Percentiles rank a stretch among this genome's conserved stretches.
Conservation (phyloP, 1,140 invertebrate genomes). For the Drosophila carrolli region DNA sequence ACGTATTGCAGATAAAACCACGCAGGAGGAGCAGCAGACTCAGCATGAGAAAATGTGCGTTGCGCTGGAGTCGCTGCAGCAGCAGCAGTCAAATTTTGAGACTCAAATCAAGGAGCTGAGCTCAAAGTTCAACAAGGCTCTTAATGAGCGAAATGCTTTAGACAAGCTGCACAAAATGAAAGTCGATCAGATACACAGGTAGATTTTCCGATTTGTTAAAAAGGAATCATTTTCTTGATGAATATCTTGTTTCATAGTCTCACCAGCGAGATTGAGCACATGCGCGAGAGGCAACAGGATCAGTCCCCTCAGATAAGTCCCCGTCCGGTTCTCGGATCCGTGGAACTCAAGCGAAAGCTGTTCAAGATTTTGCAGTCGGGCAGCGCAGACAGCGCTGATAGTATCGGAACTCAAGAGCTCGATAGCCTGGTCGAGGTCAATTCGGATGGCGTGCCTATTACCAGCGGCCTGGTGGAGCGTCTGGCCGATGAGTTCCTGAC, state of each 20-base stretch:
- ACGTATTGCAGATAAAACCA: conserved; percentile 64
- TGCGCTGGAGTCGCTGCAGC: conserved; percentile 62
- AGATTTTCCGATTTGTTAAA: background rate
- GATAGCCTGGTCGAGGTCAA: conserved; percentile 74
- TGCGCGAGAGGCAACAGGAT: conserved; percentile 68
- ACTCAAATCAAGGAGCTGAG: conserved; percentile 67
- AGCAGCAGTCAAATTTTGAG: conserved; percentile 61
- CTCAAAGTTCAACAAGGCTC: conserved; percentile 61
- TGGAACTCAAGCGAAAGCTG: conserved; percentile 70
- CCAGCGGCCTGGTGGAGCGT: conserved; percentile 65
- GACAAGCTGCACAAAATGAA: conserved; percentile 83
- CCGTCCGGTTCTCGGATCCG: conserved; percentile 44
- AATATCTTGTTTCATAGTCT: conserved; percentile 37
- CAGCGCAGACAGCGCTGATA: conserved; percentile 52
- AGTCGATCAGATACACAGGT: conserved; percentile 75
- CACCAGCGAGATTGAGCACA: conserved; percentile 62
- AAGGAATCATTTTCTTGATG: background rate
- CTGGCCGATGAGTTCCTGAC: conserved; percentile 74
- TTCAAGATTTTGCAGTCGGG: conserved; percentile 73
- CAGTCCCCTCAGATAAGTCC: background rate
- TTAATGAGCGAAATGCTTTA: conserved; percentile 73
- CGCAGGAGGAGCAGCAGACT: conserved; percentile 65
- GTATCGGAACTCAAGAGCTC: conserved; percentile 51
- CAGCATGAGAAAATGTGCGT: conserved; percentile 68
- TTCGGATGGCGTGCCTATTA: conserved; percentile 52